phyloP scores from a whole-genome alignment of 2,888 invertebrate genomes.

The Euzophera pinguis region DNA sequence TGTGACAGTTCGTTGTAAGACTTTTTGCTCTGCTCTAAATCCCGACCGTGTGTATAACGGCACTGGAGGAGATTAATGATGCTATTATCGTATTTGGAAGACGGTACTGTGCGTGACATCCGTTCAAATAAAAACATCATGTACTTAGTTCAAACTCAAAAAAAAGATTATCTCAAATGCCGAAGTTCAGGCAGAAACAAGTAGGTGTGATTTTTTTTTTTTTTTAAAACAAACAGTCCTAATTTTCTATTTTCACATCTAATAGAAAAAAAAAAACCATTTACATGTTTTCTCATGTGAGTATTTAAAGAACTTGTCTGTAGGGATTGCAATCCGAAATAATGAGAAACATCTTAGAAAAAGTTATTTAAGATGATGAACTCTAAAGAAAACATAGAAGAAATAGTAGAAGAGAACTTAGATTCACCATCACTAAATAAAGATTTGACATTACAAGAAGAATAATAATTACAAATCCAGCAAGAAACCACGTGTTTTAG shows the following conservation, averaged over 20 bases:
- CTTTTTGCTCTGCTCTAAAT: conserved; percentile 23
- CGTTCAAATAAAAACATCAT: background rate
- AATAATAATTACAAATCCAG: background rate
- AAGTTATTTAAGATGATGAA: too few relatives aligned
- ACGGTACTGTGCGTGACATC: background rate
- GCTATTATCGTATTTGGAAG: conserved; percentile 28
- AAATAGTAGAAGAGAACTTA: conserved; percentile 9
- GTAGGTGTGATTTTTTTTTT: too few relatives aligned
- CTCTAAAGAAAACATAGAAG: background rate
- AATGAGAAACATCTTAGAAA: too few relatives aligned
- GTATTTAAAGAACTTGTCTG: too few relatives aligned
- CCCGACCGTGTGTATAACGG: conserved; percentile 51
- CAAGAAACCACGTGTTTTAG: background rate
- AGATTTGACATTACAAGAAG: conserved; percentile 9
- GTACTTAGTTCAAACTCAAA: too few relatives aligned
- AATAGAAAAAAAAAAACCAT: too few relatives aligned
- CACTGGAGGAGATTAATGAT: conserved; percentile 53
- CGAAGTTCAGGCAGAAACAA: too few relatives aligned
- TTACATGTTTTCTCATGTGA: too few relatives aligned
- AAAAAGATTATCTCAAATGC: too few relatives aligned
- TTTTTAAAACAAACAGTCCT: too few relatives aligned
- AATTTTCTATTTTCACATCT: too few relatives aligned
- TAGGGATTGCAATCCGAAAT: too few relatives aligned
- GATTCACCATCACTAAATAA: conserved; percentile 9
- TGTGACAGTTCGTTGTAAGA: conserved; percentile 9